Base-by-base conservation (phyloP, 1,140 invertebrate genomes). In the Tribolium madens region DNA sequence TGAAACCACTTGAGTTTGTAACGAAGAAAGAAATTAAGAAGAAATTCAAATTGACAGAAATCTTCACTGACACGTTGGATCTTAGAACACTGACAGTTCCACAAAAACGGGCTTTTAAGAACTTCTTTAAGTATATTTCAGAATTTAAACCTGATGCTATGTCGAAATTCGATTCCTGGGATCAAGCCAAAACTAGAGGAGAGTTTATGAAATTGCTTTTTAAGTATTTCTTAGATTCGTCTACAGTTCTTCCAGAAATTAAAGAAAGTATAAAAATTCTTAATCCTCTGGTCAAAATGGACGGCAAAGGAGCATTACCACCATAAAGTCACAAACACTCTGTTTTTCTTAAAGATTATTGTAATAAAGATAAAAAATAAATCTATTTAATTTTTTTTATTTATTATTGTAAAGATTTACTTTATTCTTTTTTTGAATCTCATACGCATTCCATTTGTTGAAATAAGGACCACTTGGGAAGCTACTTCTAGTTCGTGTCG, bases 401-500 rank as follows among this genome's bases (percentile, higher is more conserved):
- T 26, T 26, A 26, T 26, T 26, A 2, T 26, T 5, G 21, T 21
- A 4, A 21, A 21, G 4, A 21, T 26, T 47, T 7, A 47, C 46
- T 47, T 13, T n/a, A 1, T 31, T 14, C 57, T 12, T 18, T 73
- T 73, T 14, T 57, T 21, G 3, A 73, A 57, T 26, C 71, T 7
- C 9, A 73, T 53, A 31, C 48, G 1, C 9, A 87, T 82, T 1
- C 86, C 86, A 64, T 85, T 87, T 36, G 78, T 80, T 42, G 86
- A 86, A 76, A 85, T 87, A 73, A 83, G 82, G n/a, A 87, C 83
- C 10, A 83, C 76, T 70, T 86, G 85, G 10, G 85, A 81, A 52
- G 84, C 64, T 0, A 83, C 76, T 13, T 76, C 53, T 0, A 85
- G 82, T 57, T 79, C 50, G 68, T 83, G 81, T 6, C 73, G 64